These are phyloP conservation scores for Lytechinus variegatus DNA, from an alignment of 35 echinoderm and acorn worm genomes.

Conservation along the genomic window DNA sequence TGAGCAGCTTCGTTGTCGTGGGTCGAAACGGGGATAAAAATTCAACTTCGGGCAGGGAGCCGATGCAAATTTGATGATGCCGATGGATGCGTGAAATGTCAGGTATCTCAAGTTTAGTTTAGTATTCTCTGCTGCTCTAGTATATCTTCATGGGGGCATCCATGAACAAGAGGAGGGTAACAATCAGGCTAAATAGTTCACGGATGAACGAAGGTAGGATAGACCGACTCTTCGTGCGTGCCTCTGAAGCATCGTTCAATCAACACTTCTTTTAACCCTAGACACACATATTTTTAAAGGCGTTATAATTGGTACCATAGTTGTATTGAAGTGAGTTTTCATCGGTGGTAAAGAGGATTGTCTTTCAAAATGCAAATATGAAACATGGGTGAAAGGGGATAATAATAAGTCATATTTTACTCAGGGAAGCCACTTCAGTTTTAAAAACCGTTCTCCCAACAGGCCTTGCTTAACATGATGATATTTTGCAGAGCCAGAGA, in stretches of 20 bases:
- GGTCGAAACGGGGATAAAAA: neutral
- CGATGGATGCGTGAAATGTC: conserved; percentile 14
- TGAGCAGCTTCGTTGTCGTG: neutral
- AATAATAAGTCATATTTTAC: no score
- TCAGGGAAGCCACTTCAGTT: no score
- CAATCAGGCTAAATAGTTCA: neutral
- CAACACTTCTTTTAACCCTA: no score
- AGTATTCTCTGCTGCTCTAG: neutral
- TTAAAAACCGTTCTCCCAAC: no score
- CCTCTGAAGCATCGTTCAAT: neutral
- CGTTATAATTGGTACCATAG: no score
- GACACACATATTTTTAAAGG: no score
- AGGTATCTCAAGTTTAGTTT: conserved; percentile 23
- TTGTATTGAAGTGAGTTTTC: no score
- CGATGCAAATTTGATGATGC: conserved; percentile 37
- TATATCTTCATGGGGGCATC: neutral
- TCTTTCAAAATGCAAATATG: no score
- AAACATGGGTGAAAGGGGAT: no score
- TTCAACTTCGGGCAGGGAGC: conserved; percentile 19
- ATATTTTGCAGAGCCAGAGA: no score
- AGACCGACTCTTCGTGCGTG: neutral
- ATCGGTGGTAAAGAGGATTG: no score
- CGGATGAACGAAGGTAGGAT: neutral
- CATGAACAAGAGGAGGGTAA: neutral
- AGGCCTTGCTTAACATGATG: no score